These are phyloP conservation scores for Ruditapes philippinarum DNA, from an alignment of 1,140 invertebrate species.

Conservation along the genomic window DNA sequence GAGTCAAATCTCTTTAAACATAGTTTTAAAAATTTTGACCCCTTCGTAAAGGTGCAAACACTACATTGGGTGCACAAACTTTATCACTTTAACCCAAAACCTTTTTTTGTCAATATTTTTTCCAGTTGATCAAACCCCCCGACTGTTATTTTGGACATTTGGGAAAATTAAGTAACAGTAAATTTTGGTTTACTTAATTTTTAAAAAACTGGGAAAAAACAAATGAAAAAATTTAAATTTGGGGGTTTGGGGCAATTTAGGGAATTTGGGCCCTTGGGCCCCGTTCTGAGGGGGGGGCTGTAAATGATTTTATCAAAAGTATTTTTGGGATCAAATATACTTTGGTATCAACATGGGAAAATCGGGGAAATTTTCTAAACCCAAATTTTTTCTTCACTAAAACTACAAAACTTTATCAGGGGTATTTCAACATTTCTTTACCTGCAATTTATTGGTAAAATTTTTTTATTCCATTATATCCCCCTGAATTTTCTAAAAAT, in stretches of 20 bases:
- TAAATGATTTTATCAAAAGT: neutral
- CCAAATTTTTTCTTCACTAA: too few relatives aligned
- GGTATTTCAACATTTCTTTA: neutral
- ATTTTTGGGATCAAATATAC: too few relatives aligned
- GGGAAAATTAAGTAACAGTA: neutral
- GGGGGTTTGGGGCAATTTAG: neutral
- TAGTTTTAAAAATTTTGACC: constrained; percentile 31
- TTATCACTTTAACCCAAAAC: constrained; percentile 6
- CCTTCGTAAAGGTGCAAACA: neutral
- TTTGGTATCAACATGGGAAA: too few relatives aligned
- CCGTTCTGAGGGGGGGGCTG: constrained; percentile 2
- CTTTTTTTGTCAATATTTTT: neutral
- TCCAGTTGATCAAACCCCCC: neutral
- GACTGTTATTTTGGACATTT: constrained; percentile 30
- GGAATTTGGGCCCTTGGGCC: constrained; percentile 3
- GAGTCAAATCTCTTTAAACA: neutral
- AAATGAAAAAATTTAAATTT: constrained; percentile 41
- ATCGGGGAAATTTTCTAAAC: neutral
- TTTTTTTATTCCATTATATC: too few relatives aligned
- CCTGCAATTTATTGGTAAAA: too few relatives aligned
- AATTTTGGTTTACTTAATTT: constrained; percentile 12
- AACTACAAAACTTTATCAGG: too few relatives aligned
- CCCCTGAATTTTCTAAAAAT: too few relatives aligned
- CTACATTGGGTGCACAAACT: neutral
- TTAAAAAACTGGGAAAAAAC: constrained; percentile 51